phyloP scores from a whole-genome alignment of 1,140 invertebrate species.

The Araneus ventricosus region DNA sequence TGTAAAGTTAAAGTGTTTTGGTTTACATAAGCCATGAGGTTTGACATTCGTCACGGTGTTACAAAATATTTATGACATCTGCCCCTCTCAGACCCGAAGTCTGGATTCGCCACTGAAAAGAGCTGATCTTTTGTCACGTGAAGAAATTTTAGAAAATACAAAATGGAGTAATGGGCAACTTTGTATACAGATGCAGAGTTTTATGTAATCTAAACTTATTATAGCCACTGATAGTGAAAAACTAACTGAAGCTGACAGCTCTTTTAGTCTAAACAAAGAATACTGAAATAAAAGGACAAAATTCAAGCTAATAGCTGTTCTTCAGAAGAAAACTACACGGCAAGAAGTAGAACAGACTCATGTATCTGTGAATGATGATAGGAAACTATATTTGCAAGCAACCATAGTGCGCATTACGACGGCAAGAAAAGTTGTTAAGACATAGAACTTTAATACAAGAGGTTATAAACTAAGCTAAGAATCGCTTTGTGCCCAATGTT shows the following conservation, averaged over 20 bases:
- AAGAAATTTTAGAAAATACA: too few relatives aligned
- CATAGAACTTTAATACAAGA: conserved; percentile 97
- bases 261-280: too few relatives aligned
- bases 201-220: conserved; percentile 92
- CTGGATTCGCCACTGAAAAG: too few relatives aligned
- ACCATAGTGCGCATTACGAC: conserved; percentile 99
- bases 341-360: conserved; percentile 90
- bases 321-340: too few relatives aligned
- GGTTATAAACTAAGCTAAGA: conserved; percentile 82
- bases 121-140: conserved; percentile 85
- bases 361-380: conserved; percentile 95
- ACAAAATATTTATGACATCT: too few relatives aligned
- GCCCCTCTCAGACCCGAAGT: too few relatives aligned
- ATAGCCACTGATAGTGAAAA: conserved; percentile 80
- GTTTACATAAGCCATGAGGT: too few relatives aligned
- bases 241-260: too few relatives aligned
- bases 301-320: too few relatives aligned
- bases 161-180: conserved; percentile 90
- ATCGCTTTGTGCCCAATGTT: too few relatives aligned
- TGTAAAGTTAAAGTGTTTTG: too few relatives aligned
- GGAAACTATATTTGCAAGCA: conserved; percentile 98
- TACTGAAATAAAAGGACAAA: conserved; percentile 96
- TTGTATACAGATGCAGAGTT: conserved; percentile 88
- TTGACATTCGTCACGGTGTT: too few relatives aligned
- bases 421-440: conserved; percentile 87